Base-by-base conservation (phyloP, 2,888 invertebrate genomes). In the Julus scanicus region DNA sequence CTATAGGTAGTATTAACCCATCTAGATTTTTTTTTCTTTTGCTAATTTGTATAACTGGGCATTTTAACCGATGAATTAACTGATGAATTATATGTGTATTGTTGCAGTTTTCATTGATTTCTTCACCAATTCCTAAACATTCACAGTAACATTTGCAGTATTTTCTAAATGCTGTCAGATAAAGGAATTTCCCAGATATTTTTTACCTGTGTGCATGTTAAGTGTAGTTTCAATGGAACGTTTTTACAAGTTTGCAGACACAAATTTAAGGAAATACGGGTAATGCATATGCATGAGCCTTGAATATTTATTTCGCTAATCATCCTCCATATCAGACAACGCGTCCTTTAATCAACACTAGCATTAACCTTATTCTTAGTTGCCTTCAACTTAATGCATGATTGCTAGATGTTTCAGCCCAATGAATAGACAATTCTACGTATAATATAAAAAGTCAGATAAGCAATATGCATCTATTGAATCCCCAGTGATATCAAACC, bases 231-330 rank as follows among this genome's bases (percentile, higher is more conserved):
- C 37, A 80, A 71, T 29, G 37, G 80, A 13, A 71, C 71, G 20
- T 37, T 80, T 80, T 80, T 3, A 9, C 13, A 29, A 37, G 11
- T 13, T 80, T 9, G 3, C 37, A 13, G 11, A 13, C 11, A 20
- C 2, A 11, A 71, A 71, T 37, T 11, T 80, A 5, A 6, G 37
- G 15, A 80, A 37, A 37, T 80, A 37, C 37, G 80, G 13, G 80
- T 37, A 15, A 37, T 80, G 63, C 63, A 15, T 80, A 80, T 80
- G 80, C 13, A 80, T 80, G 80, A 20, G 37, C 80, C 80, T 80
- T 80, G 80, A 80, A 37, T 80, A 80, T 80, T 37, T 80, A 80
- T 80, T 80, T 80, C 37, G 80, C 80, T 13, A 37, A 80, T 80
- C 80, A 37, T 80, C 37, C 11, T 71, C 29, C 5, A 2, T 29